Base-by-base conservation (phyloP, 2,888 invertebrate genomes). In the Capitulum mitella region DNA sequence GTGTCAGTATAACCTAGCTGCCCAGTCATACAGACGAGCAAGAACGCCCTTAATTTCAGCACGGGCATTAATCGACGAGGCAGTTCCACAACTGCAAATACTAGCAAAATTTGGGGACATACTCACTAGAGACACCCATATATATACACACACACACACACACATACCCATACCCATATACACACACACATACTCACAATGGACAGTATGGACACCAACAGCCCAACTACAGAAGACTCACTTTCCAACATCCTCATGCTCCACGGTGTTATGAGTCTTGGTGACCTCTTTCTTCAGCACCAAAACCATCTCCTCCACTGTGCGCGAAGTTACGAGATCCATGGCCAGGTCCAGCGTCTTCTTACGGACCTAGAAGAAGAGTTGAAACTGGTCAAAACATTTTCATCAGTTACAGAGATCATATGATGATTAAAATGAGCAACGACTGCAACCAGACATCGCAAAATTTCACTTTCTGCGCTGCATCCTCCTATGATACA, bases 251-350 rank as follows among this genome's bases (percentile, higher is more conserved):
- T 98, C 98, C 86, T 98, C 98, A 84, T 94, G 94, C 84, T 97
- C 97, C 19, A 88, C 87, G 3, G 93, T 92, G 84, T 92, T 91
- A 83, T 91, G 90, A 0, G 96, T 97, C 86, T 97, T 93, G 29
- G 94, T 90, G 0, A 97, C 94, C 87, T 98, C 95, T 85, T 82
- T 81, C 81, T 82, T 82, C 54, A 82, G 76, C 70, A 81, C 82
- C 80, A 93, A 88, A 37, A 98, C 96, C 91, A 97, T 92, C 89
- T 98, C 98, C 84, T 95, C 95, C 78, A 98, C 95, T 84, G 96
- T 97, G 26, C 97, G 90, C 0, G 94, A 91, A 14, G 70, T 70
- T 32, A 96, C 94, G 83, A 98, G 88, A 84, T 97, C 97, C 89
- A 98, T 90, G 0, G 95, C 93, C 46, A 97, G 87, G 80, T 91